Evolutionary conservation across 2,113 vertebrate species (phyloP).

Genomic region (Neolamprologus sp.): DNA sequence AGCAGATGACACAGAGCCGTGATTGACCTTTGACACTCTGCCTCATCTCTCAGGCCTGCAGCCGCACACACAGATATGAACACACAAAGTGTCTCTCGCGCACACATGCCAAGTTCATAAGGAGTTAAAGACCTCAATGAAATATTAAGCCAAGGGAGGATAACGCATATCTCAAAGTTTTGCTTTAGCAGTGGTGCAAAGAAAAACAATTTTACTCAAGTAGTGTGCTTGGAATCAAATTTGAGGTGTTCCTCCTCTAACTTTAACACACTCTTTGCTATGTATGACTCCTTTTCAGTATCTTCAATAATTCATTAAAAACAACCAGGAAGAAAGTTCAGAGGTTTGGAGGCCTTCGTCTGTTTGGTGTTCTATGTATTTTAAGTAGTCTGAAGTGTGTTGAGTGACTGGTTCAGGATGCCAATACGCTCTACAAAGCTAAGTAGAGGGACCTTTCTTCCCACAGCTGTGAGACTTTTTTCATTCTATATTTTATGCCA

Average conservation of each 20-base stretch:
- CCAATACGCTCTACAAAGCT: background rate
- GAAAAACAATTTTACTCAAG: background rate
- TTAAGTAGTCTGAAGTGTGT: background rate
- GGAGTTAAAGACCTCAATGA: background rate
- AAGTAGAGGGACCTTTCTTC: background rate
- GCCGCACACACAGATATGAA: background rate
- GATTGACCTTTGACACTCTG: conserved; percentile 27
- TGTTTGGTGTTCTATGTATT: background rate
- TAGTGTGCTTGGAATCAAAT: background rate
- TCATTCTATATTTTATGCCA: background rate
- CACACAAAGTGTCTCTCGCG: background rate
- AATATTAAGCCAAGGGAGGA: background rate
- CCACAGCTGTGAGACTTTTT: background rate
- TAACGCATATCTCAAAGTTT: background rate
- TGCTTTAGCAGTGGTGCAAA: background rate
- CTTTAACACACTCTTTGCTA: background rate
- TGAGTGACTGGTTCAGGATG: background rate
- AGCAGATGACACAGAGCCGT: background rate
- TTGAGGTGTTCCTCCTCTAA: background rate
- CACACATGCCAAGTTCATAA: background rate
- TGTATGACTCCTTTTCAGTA: background rate
- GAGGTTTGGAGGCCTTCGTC: background rate
- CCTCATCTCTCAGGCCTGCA: background rate
- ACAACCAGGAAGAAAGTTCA: background rate
- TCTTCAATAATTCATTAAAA: background rate